These are phyloP conservation scores for Pelochelys cantorii DNA, from an alignment of 2,797 vertebrate genomes.

Conservation along the genomic window DNA sequence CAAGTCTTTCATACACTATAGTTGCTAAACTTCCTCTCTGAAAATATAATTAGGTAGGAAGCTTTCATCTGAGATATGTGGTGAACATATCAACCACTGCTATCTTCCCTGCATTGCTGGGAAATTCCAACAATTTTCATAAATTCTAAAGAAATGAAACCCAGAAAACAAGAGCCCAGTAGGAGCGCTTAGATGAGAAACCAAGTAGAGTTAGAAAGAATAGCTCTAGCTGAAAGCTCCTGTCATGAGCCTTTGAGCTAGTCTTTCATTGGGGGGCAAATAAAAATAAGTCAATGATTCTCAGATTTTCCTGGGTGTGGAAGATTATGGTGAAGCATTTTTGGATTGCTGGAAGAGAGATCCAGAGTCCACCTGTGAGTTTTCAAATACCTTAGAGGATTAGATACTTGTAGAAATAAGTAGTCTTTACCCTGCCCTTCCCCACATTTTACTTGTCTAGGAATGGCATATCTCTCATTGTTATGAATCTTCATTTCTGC, in stretches of 20 bases:
- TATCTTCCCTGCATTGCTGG: not conserved
- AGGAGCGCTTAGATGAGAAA: not conserved
- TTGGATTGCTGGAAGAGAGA: not conserved
- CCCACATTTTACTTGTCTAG: not conserved
- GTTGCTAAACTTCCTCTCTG: conserved; percentile 66
- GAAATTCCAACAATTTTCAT: not conserved
- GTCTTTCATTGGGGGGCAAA: not conserved
- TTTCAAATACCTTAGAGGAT: conserved; percentile 30
- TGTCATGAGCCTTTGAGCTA: not conserved
- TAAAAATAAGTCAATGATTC: conserved; percentile 1
- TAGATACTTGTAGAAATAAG: not conserved
- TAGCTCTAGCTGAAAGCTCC: not conserved
- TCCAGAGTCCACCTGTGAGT: not conserved
- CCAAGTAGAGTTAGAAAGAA: not conserved
- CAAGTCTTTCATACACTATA: conserved; percentile 48
- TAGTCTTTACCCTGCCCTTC: conserved; percentile 5
- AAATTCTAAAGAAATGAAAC: not conserved
- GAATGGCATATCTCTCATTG: not conserved
- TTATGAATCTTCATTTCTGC: not conserved
- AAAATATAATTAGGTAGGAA: conserved; percentile 53
- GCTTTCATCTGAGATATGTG: not conserved
- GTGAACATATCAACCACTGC: conserved; percentile 12
- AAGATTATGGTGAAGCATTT: conserved; percentile 3
- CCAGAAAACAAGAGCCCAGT: not conserved
- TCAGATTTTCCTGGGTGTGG: not conserved